Evolutionary conservation across 2,113 vertebrate genomes (phyloP).

Genomic region (Enhydra lutris): DNA sequence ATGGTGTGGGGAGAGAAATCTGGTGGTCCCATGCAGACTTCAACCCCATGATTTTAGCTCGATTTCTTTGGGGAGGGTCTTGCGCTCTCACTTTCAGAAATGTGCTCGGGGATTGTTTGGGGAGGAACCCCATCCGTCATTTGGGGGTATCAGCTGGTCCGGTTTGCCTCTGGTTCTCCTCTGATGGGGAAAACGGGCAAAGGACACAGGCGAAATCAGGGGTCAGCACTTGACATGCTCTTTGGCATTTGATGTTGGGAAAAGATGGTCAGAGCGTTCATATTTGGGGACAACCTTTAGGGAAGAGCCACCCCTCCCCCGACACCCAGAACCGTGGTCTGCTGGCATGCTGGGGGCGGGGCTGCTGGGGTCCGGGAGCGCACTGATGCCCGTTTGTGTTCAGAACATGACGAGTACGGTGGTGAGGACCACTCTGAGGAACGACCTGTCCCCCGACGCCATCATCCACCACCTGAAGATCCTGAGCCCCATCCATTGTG

Average conservation of each 20-base stretch:
- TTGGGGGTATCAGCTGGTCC: slow-evolving; percentile 80
- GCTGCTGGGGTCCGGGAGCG: background rate
- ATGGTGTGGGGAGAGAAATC: slow-evolving; percentile 91
- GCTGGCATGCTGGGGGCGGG: rapidly evolving
- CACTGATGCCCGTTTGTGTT: slow-evolving; percentile 38
- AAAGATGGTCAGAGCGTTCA: rapidly evolving
- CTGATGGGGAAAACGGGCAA: background rate
- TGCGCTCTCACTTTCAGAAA: slow-evolving; percentile 61
- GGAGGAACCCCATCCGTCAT: slow-evolving; percentile 46
- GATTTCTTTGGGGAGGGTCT: slow-evolving; percentile 85
- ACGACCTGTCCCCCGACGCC: slow-evolving; percentile 59
- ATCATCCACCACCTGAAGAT: slow-evolving; percentile 72
- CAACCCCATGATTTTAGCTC: slow-evolving; percentile 86
- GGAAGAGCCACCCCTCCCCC: no score
- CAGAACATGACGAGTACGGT: slow-evolving; percentile 87
- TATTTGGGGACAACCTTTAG: background rate
- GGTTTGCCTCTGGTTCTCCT: slow-evolving; percentile 84
- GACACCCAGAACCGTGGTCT: rapidly evolving
- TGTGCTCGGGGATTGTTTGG: slow-evolving; percentile 53
- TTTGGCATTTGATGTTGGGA: background rate
- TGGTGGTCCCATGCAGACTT: slow-evolving; percentile 89
- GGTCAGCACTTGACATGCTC: rapidly evolving
- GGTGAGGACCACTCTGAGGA: slow-evolving; percentile 84
- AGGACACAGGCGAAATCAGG: background rate
- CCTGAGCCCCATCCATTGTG: slow-evolving; percentile 84